Conservation (phyloP, 2,113 vertebrate genomes). For the Siphamia tubifer region DNA sequence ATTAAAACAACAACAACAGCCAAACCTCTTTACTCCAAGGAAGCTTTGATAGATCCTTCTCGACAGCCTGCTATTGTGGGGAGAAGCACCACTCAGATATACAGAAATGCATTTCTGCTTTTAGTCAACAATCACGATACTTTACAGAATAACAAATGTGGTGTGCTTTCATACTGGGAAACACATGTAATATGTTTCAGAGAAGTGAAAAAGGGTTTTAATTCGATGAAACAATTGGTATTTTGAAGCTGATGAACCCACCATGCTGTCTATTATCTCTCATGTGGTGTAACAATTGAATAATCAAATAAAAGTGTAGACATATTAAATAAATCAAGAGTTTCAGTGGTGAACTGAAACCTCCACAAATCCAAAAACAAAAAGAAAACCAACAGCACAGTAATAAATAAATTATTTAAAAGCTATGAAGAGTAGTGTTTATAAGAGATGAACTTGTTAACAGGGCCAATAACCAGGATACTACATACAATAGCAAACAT, state of each 20-base stretch:
- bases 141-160: neutral
- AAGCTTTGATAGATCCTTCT: neutral
- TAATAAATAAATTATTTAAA: too few relatives aligned
- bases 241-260: neutral
- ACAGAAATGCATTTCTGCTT: neutral
- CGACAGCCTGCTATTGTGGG: neutral
- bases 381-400: neutral
- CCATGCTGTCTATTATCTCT: neutral
- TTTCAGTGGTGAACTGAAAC: too few relatives aligned
- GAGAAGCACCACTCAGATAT: neutral
- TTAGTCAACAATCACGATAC: neutral
- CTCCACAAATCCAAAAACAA: too few relatives aligned
- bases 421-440: too few relatives aligned
- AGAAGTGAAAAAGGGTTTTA: neutral
- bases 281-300: neutral
- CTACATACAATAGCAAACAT: neutral
- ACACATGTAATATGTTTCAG: neutral
- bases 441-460: neutral
- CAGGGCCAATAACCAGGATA: neutral
- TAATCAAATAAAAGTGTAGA: neutral
- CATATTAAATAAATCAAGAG: too few relatives aligned
- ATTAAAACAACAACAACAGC: neutral
- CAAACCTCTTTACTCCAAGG: neutral
- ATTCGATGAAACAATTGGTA: too few relatives aligned
- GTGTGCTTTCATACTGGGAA: neutral